Conservation (phyloP, 1,140 invertebrate species). For the Ruditapes philippinarum region DNA sequence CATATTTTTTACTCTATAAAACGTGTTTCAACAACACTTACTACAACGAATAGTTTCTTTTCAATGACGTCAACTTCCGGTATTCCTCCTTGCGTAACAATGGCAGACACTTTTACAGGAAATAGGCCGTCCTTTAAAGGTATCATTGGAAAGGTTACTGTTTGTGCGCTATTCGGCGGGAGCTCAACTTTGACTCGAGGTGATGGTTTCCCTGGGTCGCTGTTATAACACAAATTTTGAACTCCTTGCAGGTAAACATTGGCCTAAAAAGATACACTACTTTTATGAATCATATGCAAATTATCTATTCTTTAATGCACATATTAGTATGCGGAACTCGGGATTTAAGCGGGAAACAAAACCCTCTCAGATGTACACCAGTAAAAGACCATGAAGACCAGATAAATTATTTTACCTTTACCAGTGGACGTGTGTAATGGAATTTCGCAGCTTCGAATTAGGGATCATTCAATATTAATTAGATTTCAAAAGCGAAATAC, state of each 20-base stretch:
- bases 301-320: too few relatives aligned
- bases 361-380: too few relatives aligned
- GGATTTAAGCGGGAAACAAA: too few relatives aligned
- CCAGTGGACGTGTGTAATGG: too few relatives aligned
- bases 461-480: too few relatives aligned
- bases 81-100: background rate
- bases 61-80: background rate
- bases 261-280: background rate
- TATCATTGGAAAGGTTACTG: background rate
- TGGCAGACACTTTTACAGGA: background rate
- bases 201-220: background rate
- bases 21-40: background rate
- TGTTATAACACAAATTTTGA: background rate
- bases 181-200: background rate
- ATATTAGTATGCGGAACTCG: too few relatives aligned
- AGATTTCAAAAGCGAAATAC: too few relatives aligned
- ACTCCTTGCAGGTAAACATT: conserved; percentile 6
- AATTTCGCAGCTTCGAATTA: too few relatives aligned
- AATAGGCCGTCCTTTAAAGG: background rate
- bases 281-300: too few relatives aligned
- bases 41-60: conserved; percentile 3
- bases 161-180: background rate
- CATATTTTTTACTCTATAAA: too few relatives aligned
- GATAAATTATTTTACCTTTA: too few relatives aligned
- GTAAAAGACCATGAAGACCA: too few relatives aligned